Evolutionary conservation across 2,113 vertebrate species (phyloP), one percentile per base, ranked within the genome.

Genomic region (Sinocyclocheilus rhinocerous): DNA sequence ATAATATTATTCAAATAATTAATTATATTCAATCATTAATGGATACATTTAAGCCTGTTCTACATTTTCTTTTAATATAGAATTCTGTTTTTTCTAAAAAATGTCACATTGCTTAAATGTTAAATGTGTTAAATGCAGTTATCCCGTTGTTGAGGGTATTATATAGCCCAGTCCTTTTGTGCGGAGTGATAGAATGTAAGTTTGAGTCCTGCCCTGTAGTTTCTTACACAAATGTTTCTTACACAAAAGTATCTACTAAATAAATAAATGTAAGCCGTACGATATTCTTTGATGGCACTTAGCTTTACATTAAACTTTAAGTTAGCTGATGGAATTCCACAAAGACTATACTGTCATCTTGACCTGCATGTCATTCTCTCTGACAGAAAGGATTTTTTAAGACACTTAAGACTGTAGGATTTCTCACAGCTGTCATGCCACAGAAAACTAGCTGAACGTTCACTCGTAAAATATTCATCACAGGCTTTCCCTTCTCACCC

Each of bases 381-480:
- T 82, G 70, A 65, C 85, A 82, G 79, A 86, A 52, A 6, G 42
- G 70, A 76, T 48, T 67, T 33, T 52, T 82, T 36, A 36, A 36
- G 36, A 36, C 36, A 5, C 5, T 67, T 45, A 6, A 11, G 29
- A 65, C 39, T 48, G 18, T 36, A 12, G 45, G 45, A 55, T n/a
- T 72, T 45, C 22, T 76, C 57, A 36, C 85, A 76, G 80, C 26
- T 86, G 50, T 65, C 29, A 52, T 83, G 45, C 59, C 61, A 45
- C 36, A 78, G 75, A 48, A 52, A 48, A 39, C 50, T 36, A 42
- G 42, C 85, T 79, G 75, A 61, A 52, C n/a, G 75, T 18, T 77
- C 11, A 8, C 69, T 84, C 50, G 75, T 84, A 24, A 86, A 87
- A 83, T 87, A 87, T 87, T 87, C 42, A 87, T 79, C 65, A 76